A percentile compares a stretch with the other conserved stretches of the same genome.
Evolutionary conservation across 2,113 vertebrate species (phyloP).

Genomic region (Melanerpes aurifrons): DNA sequence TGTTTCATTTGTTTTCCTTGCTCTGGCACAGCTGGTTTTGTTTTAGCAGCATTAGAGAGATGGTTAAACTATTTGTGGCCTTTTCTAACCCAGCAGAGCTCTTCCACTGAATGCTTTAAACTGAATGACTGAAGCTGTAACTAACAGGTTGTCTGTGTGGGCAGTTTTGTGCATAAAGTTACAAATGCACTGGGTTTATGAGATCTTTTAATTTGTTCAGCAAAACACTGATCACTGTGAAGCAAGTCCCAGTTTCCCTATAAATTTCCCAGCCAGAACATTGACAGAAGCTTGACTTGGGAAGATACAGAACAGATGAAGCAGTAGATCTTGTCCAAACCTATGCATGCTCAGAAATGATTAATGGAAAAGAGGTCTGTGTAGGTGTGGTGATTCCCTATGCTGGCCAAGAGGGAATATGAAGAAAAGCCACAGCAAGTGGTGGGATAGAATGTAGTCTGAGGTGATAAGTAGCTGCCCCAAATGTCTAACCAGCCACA

Average conservation of each 20-base stretch:
- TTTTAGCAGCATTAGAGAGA: constrained; percentile 78
- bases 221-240: constrained; percentile 11
- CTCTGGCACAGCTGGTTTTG: constrained; percentile 79
- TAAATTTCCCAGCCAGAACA: constrained; percentile 54
- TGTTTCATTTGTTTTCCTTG: constrained; percentile 81
- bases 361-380: background rate
- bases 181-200: constrained; percentile 39
- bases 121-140: constrained; percentile 2
- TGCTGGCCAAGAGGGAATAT: background rate
- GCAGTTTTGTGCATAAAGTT: constrained; percentile 17
- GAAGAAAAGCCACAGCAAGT: background rate
- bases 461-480: background rate
- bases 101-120: constrained; percentile 53
- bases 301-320: constrained; percentile 40
- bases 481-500: background rate
- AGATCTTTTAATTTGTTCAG: constrained; percentile 53
- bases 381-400: background rate
- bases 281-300: background rate
- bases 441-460: background rate
- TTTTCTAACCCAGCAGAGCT: constrained; percentile 70
- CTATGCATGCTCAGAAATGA: accelerated
- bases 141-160: constrained; percentile 8
- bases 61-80: constrained; percentile 76
- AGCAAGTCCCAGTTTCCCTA: constrained; percentile 33
- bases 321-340: constrained; percentile 26